Base-by-base conservation (phyloP, 2,113 vertebrate species). In the Garra rufa region DNA sequence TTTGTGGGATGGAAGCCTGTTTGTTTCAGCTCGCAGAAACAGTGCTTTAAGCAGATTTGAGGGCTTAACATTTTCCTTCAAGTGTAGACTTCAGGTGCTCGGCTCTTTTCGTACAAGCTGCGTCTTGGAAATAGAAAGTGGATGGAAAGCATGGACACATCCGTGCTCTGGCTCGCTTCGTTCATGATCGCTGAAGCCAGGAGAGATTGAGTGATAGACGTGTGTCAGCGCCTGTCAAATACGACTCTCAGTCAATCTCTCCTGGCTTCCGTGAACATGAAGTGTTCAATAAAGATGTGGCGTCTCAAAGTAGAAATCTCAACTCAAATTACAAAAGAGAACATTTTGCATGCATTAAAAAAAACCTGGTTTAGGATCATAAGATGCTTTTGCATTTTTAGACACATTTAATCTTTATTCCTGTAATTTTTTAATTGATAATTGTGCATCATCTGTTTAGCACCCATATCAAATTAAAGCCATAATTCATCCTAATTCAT, bases 21-120 rank as follows among this genome's bases (percentile, higher is more conserved):
- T 57, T 24, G 55, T 57, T 57, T 24, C 55, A 24, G n/a, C n/a
- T 24, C 55, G n/a, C 9, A 59, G 21, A 59, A 59, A 59, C 3
- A 21, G 21, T 57, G 57, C 57, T 59, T 44, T 73, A 46, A 73
- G n/a, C 69, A 44, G 41, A 10, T 73, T 69, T 71, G n/a, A 71
- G 69, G 69, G 10, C 44, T 71, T 73, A 73, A 73, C 19, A 10
- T 26, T 10, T 71, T 71, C 69, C 41, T 24, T 13, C 46, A 52
- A 19, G 48, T 9, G 34, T 15, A 73, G 34, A 41, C 67, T 52
- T 52, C 5, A 19, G 44, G 69, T 59, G 57, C 57, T 17, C 8
- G 0, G 65, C 30, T 69, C 15, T 69, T 30, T 26, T 30, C 73
- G 34, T 10, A 71, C 17, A 44, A 24, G 38, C 34, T 44, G 69